Evolutionary conservation across 2,888 invertebrate species (phyloP), one percentile per base, ranked within the genome.

Genomic region (Melanchra persicariae): DNA sequence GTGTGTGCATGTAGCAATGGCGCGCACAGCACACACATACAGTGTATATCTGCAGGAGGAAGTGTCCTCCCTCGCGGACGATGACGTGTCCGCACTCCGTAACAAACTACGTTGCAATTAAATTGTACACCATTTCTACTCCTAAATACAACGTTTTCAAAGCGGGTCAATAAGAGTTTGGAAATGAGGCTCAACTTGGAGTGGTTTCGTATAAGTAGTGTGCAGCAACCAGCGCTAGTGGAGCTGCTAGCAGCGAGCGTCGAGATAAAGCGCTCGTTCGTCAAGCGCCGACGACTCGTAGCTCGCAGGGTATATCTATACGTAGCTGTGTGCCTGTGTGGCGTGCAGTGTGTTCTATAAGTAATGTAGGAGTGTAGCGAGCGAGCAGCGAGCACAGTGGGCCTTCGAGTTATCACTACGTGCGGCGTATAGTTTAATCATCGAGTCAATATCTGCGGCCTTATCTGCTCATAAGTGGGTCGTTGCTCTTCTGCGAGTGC

Each of bases 401-500:
- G 83, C 73, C 70, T 79, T 80, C 58, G 70, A 85, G 82, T 82
- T 85, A 85, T 84, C 85, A 77, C 73, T 63, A 69, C 62, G 74
- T 54, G 74, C 74, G 74, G 74, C 81, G 75, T 79, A 72, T 77
- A 77, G 83, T 84, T 83, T 87, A 89, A 90, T 89, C 90, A 86
- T 85, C 87, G 83, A 87, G 89, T 87, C 89, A 87, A 91, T 92
- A 92, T 91, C 92, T 89, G 75, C 74, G 54, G 68, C 85, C 83
- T 88, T 90, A 90, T 90, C 89, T 87, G 81, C 70, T 70, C 80
- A 85, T 84, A 90, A 90, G 87, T 93, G 88, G 93, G 93, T 92
- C 93, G 91, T 88, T 89, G 89, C 87, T 91, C 88, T 86, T 87
- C 87, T 84, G 77, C 81, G 40, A 61, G 51, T 47, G 62, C 59